phyloP scores from a whole-genome alignment of 2,888 invertebrate species.

The Napeogenes sylphis region DNA sequence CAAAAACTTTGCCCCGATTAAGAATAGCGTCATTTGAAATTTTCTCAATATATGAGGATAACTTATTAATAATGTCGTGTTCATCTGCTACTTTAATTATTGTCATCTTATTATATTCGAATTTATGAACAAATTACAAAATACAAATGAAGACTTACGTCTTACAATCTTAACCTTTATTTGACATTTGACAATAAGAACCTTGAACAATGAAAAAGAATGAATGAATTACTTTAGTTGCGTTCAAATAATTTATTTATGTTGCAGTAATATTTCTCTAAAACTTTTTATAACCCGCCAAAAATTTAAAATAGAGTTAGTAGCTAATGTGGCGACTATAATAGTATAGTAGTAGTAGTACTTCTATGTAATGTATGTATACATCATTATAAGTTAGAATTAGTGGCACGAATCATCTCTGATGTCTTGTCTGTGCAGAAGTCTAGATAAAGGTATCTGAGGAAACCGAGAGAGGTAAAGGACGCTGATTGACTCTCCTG shows the following conservation, averaged over 20 bases:
- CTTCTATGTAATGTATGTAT: no score
- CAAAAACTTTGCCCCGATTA: constrained; percentile 80
- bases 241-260: not conserved
- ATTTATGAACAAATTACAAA: not conserved
- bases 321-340: no score
- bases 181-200: constrained; percentile 6
- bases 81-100: constrained; percentile 71
- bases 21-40: constrained; percentile 81
- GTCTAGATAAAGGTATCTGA: no score
- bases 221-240: not conserved
- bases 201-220: not conserved
- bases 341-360: no score
- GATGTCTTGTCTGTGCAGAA: no score
- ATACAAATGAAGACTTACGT: not conserved
- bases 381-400: no score
- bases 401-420: no score
- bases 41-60: constrained; percentile 80
- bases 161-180: not conserved
- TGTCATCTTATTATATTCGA: constrained; percentile 51
- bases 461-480: no score
- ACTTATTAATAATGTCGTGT: constrained; percentile 76
- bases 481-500: no score
- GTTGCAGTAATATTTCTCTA: no score
- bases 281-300: no score
- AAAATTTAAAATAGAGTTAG: no score